Evolutionary conservation across 2,113 vertebrate genomes (phyloP), one percentile per base, ranked within the genome.

Genomic region (Microcebus griseorufus): DNA sequence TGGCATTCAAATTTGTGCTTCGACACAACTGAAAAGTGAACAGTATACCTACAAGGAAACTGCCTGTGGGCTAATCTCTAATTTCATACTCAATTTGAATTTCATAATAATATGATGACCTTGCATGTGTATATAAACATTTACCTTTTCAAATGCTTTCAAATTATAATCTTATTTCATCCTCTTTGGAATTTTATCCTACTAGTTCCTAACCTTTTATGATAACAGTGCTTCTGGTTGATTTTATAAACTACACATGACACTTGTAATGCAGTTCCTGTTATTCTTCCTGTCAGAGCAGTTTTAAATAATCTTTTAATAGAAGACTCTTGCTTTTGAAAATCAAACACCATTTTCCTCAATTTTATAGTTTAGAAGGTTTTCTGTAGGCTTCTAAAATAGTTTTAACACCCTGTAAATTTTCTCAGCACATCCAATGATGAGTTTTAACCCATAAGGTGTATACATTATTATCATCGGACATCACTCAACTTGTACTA

Each of bases 241-340:
- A 80, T 95, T 96, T 97, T 96, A 95, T 93, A 94, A 96, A 80
- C 91, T 55, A 29, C 82, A 82, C 22, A 64, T 82, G 92, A 70
- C 83, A 92, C 37, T 76, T 88, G 48, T 89, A 97, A 93, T 89
- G 95, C 91, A 90, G 85, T 81, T 91, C 87, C 48, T 94, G 62
- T 95, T 87, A 95, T 83, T n/a, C 58, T 94, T 95, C 12, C 20
- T 80, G 73, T 90, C 51, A 60, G 39, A 96, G 91, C 32, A 83
- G 32, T 91, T 96, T 96, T 95, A 94, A 95, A 90, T 88, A 97
- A 97, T 88, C 76, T 84, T 96, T 94, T 62, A 83, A 80, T 72
- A 93, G 78, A 82, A 79, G 32, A 70, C 27, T 51, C 96, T 94
- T 92, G 53, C 67, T 96, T 93, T 97, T 93, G 70, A 95, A 96